Percentiles rank a stretch among this genome's conserved stretches.
Evolutionary conservation across 2,888 invertebrate genomes (phyloP).

Genomic region (Calameuta pallipes): DNA sequence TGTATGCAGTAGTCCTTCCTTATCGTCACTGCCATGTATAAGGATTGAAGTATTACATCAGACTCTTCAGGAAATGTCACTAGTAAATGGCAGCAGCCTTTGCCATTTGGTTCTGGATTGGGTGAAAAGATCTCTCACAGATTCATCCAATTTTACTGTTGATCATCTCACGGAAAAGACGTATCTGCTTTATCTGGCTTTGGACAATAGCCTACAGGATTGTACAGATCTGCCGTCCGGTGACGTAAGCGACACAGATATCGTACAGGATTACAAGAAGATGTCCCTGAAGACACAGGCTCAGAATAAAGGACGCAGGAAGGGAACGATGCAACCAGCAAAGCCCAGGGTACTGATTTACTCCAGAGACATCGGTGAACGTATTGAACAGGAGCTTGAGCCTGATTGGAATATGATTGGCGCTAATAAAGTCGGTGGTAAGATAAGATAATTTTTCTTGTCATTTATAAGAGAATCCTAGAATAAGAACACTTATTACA

Average conservation of each 20-base stretch:
- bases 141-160: slow-evolving; percentile 30
- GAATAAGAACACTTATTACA: too few species aligned
- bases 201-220: slow-evolving; percentile 82
- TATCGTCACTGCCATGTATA: slow-evolving; percentile 75
- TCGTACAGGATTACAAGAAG: slow-evolving; percentile 81
- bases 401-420: slow-evolving; percentile 75
- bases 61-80: slow-evolving; percentile 75
- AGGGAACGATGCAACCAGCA: slow-evolving; percentile 70
- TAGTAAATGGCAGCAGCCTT: slow-evolving; percentile 71
- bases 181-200: slow-evolving; percentile 80
- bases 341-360: slow-evolving; percentile 74
- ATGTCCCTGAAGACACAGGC: slow-evolving; percentile 63
- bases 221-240: slow-evolving; percentile 78
- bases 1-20: slow-evolving; percentile 73
- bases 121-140: slow-evolving; percentile 63
- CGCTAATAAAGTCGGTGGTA: slow-evolving; percentile 69
- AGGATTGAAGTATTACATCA: slow-evolving; percentile 82
- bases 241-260: slow-evolving; percentile 77
- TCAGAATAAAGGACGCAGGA: slow-evolving; percentile 64
- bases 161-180: slow-evolving; percentile 72
- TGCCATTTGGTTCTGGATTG: slow-evolving; percentile 75
- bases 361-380: slow-evolving; percentile 70
- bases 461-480: background rate
- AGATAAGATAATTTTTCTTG: slow-evolving; percentile 17
- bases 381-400: slow-evolving; percentile 67